Evolutionary conservation across 2,113 vertebrate species (phyloP).

Genomic region (Pyrgilauda ruficollis): DNA sequence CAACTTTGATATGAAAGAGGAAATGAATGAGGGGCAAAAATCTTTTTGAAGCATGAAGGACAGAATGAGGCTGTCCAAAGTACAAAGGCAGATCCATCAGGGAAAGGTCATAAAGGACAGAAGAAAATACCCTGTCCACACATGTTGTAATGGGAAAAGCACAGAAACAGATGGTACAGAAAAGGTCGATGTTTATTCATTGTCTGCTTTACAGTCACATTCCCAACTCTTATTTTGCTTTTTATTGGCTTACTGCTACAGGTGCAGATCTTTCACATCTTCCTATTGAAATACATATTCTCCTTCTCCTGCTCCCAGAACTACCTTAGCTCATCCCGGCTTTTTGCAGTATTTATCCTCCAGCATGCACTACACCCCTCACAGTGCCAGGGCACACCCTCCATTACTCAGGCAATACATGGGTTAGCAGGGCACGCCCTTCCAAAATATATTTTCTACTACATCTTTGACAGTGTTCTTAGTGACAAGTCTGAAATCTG

Average conservation of each 20-base stretch:
- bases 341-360: neutral
- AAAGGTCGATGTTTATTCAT: neutral
- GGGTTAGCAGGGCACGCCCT: neutral
- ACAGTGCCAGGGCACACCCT: neutral
- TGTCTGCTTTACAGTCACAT: neutral
- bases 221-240: neutral
- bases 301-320: neutral
- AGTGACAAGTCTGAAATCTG: neutral
- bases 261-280: neutral
- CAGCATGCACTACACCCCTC: neutral
- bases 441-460: rapidly evolving
- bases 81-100: neutral
- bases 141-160: neutral
- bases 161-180: neutral
- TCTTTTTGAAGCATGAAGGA: neutral
- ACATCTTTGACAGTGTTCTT: neutral
- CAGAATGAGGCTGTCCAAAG: neutral
- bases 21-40: neutral
- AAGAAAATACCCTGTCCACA: neutral
- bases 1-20: neutral
- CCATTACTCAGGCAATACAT: neutral
- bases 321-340: neutral
- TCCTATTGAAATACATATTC: neutral
- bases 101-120: neutral
- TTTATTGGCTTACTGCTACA: neutral